Base-by-base conservation (phyloP, 2,888 invertebrate species). In the Aphrophora alni region DNA sequence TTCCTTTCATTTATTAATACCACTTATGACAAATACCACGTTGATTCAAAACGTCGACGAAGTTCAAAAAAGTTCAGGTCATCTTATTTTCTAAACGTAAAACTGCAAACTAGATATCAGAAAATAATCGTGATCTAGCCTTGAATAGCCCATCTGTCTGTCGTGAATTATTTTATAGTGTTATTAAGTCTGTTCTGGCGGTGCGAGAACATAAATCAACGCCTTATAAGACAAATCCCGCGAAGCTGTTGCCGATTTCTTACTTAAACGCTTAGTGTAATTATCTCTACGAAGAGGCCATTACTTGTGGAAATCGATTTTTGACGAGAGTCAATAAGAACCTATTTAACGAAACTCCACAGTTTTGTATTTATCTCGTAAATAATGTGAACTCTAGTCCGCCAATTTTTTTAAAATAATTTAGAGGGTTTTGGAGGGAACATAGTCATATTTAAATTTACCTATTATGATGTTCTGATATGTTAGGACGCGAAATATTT, bases 111-210 rank as follows among this genome's bases (percentile, higher is more conserved):
- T 14, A 44, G 10, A 44, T 17, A 17, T 17, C 8, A 2, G 1
- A 7, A 2, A 21, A 59, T 21, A 59, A 21, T 21, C 59, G 59
- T 59, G 59, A n/a, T 14, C 21, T 10, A 14, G 21, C 59, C 59
- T 59, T 59, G 59, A 21, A 59, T 14, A 21, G 59, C 5, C n/a
- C 59, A 59, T 59, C 59, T 59, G 59, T 59, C 59, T 21, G 59
- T 21, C 59, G 59, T 59, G 59, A 59, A 59, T 59, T 59, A 59
- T 59, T 59, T 59, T 59, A 59, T 59, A 59, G 59, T n/a, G 59
- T 59, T 59, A 59, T 59, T 59, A 59, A n/a, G 59, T n/a, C n/a
- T 3, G 33, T 8, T n/a, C n/a, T n/a, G n/a, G n/a, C n/a, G n/a
- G n/a, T 8, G 33, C 4, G 14, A 21, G 59, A 21, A 21, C 59